Evolutionary conservation across 2,888 invertebrate genomes (phyloP).

Genomic region (Parnassius apollo): DNA sequence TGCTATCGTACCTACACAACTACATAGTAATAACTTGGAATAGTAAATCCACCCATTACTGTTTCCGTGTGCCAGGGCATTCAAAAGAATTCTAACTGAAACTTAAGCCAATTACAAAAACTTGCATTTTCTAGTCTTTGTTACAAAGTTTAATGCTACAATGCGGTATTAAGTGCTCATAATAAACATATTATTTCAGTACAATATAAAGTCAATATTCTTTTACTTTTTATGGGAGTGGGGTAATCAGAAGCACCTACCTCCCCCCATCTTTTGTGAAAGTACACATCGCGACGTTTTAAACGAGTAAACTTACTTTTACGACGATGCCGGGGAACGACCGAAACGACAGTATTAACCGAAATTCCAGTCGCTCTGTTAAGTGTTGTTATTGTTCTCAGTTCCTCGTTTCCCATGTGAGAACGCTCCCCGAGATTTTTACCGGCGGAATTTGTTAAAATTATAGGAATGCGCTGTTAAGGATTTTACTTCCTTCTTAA

Average conservation of each 20-base stretch:
- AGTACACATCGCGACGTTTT: slow-evolving; percentile 23
- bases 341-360: slow-evolving; percentile 23
- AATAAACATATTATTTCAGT: slow-evolving; percentile 24
- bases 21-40: too few species aligned
- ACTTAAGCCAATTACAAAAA: neutral
- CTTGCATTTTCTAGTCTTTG: slow-evolving; percentile 11
- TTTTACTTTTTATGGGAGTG: slow-evolving; percentile 23
- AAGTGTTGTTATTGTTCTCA: slow-evolving; percentile 26
- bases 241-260: slow-evolving; percentile 14
- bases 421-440: slow-evolving; percentile 16
- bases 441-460: slow-evolving; percentile 4
- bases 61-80: too few species aligned
- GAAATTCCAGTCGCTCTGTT: slow-evolving; percentile 24
- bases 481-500: neutral
- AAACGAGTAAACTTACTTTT: slow-evolving; percentile 26
- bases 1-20: too few species aligned
- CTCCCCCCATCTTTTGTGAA: slow-evolving; percentile 17
- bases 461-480: slow-evolving; percentile 7
- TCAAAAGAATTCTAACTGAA: too few species aligned
- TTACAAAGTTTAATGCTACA: slow-evolving; percentile 4
- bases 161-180: slow-evolving; percentile 13
- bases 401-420: slow-evolving; percentile 22
- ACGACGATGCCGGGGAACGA: slow-evolving; percentile 24
- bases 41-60: too few species aligned
- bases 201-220: slow-evolving; percentile 20